Base-by-base conservation (phyloP, 2,113 vertebrate genomes). In the Jacana jacana region DNA sequence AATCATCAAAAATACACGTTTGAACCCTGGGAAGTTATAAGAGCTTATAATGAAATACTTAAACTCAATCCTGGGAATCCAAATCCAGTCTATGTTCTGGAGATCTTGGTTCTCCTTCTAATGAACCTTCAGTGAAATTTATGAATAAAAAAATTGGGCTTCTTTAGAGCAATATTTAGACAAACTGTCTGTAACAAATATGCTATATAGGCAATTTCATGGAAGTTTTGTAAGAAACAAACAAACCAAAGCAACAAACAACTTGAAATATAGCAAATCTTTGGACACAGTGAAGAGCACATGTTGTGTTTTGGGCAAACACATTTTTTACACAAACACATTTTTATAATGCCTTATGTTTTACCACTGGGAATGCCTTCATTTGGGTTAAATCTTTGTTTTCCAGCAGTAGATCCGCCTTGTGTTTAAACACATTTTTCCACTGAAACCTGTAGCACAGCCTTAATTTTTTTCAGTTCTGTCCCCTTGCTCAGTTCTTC, bases 21-120 rank as follows among this genome's bases (percentile, higher is more conserved):
- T 20, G 4, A 60, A 58, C 23, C 8, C 20, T 9, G 30, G 2
- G 15, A 72, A 80, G 5, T 30, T 83, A 39, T 54, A 22, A 65
- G 28, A 28, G 30, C 11, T 27, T 66, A 1, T 1, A 49, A 25
- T 25, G 9, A 66, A 81, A 31, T 48, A 22, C 4, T 83, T 46
- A 0, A 0, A 49, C 5, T 65, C 2, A 4, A 4, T 78, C 6
- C 14, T 71, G 31, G 30, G 23, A 25, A 51, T 22, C 4, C 10
- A 14, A n/a, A 4, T 33, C 17, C 27, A 55, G 0, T n/a, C 30
- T 52, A 0, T 89, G 27, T 20, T 65, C 14, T 54, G 12, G 23
- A 40, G 40, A 23, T 66, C 13, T 9, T 35, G 8, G 10, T 69
- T 9, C 9, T 63, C 3, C 24, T 66, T 58, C 61, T 31, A 77